Evolutionary conservation across 1,140 invertebrate species (phyloP).

Genomic region (Zophobas atratus): DNA sequence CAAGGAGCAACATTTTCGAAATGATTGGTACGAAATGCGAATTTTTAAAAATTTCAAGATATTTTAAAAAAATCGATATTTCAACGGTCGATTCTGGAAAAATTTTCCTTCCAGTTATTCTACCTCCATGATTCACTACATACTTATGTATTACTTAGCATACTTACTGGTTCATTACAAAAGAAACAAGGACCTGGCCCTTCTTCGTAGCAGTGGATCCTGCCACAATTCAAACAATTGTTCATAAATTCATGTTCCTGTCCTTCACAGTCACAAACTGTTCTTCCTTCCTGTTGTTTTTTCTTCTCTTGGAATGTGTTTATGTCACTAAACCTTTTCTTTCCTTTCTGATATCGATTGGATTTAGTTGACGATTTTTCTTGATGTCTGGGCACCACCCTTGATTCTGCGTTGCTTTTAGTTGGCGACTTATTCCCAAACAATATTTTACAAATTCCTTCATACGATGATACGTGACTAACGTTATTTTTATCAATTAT

Average conservation of each 20-base stretch:
- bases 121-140: background rate
- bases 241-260: slow-evolving; percentile 91
- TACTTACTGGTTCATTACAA: slow-evolving; percentile 85
- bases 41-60: too few species aligned
- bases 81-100: too few species aligned
- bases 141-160: background rate
- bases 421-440: slow-evolving; percentile 57
- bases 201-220: slow-evolving; percentile 97
- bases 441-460: slow-evolving; percentile 74
- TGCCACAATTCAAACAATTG: slow-evolving; percentile 95
- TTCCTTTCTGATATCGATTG: slow-evolving; percentile 65
- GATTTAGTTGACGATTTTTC: slow-evolving; percentile 56
- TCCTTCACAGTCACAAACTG: slow-evolving; percentile 94
- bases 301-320: slow-evolving; percentile 57
- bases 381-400: slow-evolving; percentile 58
- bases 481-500: slow-evolving; percentile 76
- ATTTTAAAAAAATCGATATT: too few species aligned
- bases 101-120: too few species aligned
- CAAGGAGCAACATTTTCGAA: too few species aligned
- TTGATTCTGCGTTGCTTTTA: slow-evolving; percentile 4
- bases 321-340: slow-evolving; percentile 58
- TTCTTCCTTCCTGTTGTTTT: slow-evolving; percentile 72
- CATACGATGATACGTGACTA: slow-evolving; percentile 77
- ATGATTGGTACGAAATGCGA: too few species aligned
- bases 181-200: slow-evolving; percentile 96